Evolutionary conservation across 2,797 vertebrate genomes (phyloP).

Genomic region (Karalla daura): DNA sequence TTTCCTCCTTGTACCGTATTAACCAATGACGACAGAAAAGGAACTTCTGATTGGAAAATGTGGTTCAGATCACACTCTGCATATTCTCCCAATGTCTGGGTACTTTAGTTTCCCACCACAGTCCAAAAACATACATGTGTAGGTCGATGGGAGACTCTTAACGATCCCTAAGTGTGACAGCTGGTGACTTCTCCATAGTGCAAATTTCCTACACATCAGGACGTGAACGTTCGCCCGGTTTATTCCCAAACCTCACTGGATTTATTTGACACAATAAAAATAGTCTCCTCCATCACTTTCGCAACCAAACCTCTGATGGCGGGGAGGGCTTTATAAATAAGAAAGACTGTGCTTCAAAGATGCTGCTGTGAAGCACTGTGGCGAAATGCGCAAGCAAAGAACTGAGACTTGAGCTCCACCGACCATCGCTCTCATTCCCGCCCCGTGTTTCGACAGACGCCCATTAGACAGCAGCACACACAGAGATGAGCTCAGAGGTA

Average conservation of each 20-base stretch:
- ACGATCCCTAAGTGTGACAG: too few relatives aligned
- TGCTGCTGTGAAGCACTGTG: slow-evolving; percentile 9
- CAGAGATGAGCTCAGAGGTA: slow-evolving; percentile 67
- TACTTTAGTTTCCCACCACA: too few relatives aligned
- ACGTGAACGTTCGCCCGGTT: too few relatives aligned
- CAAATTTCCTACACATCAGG: too few relatives aligned
- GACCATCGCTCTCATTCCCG: slow-evolving; percentile 19
- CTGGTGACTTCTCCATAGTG: too few relatives aligned
- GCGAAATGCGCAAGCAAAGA: slow-evolving; percentile 36
- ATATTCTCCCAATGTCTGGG: too few relatives aligned
- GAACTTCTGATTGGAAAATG: too few relatives aligned
- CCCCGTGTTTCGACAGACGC: slow-evolving; percentile 8
- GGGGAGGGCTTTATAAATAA: background rate
- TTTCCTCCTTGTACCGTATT: too few relatives aligned
- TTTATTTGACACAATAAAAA: slow-evolving; percentile 32
- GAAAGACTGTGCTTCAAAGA: slow-evolving; percentile 7
- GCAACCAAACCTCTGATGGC: slow-evolving; percentile 11
- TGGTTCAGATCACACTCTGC: too few relatives aligned
- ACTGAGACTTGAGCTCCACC: slow-evolving; percentile 11
- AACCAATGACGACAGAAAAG: too few relatives aligned
- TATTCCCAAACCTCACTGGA: slow-evolving; percentile 26
- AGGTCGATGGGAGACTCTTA: too few relatives aligned
- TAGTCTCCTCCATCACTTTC: background rate
- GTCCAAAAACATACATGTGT: too few relatives aligned
- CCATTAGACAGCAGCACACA: slow-evolving; percentile 20